phyloP scores from a whole-genome alignment of 2,888 invertebrate species.

The Dromius quadrimaculatus region DNA sequence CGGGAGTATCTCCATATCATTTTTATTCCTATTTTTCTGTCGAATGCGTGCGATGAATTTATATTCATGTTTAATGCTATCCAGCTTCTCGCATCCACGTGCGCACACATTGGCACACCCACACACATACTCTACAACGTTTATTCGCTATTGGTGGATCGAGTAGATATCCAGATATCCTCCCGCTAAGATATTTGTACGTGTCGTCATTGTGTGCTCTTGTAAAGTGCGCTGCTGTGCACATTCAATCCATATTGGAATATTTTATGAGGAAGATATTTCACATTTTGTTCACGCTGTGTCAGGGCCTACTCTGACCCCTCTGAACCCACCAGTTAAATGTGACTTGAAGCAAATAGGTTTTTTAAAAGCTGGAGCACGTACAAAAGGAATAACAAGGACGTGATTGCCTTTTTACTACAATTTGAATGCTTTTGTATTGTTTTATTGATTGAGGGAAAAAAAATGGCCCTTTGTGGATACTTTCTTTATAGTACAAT shows the following conservation, averaged over 20 bases:
- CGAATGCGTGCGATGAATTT: slow-evolving; percentile 37
- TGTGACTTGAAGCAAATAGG: slow-evolving; percentile 38
- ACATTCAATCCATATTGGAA: slow-evolving; percentile 44
- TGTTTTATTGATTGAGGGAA: background rate
- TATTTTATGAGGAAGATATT: slow-evolving; percentile 44
- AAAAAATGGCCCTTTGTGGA: too few relatives aligned
- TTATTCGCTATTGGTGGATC: slow-evolving; percentile 20
- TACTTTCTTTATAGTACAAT: too few relatives aligned
- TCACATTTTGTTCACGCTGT: slow-evolving; percentile 44
- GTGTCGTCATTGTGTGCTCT: slow-evolving; percentile 9
- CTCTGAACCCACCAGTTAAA: background rate
- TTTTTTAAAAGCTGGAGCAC: slow-evolving; percentile 17
- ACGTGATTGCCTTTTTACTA: slow-evolving; percentile 13
- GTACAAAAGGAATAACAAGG: slow-evolving; percentile 1
- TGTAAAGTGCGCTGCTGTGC: background rate
- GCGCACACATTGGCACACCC: background rate
- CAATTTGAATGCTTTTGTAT: slow-evolving; percentile 1
- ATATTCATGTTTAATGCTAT: slow-evolving; percentile 38
- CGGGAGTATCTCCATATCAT: slow-evolving; percentile 35
- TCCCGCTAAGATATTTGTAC: slow-evolving; percentile 28
- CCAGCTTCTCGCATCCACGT: background rate
- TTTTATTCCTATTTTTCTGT: slow-evolving; percentile 42
- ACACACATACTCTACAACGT: too few relatives aligned
- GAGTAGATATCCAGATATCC: slow-evolving; percentile 9
- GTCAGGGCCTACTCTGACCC: slow-evolving; percentile 30